Evolutionary conservation across 2,888 invertebrate species (phyloP), one percentile per base, ranked within the genome.

Genomic region (Ommatoiulus sabulosus): DNA sequence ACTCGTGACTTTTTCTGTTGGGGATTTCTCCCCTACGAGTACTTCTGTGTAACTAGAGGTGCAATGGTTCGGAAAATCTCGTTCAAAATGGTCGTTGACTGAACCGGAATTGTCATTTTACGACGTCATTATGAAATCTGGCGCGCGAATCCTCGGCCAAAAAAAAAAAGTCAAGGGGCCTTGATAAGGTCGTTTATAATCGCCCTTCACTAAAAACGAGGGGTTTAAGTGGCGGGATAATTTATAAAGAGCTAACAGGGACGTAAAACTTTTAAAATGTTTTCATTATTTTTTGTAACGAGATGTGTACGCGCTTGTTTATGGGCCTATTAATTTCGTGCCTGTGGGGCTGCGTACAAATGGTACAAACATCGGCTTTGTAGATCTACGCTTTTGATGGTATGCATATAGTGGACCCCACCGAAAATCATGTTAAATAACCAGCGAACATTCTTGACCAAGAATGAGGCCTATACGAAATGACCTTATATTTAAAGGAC

Each of bases 71-170:
- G 63, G 63, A 63, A 63, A 63, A 63, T 63, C 63, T 63, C 63
- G n/a, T 63, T 63, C 20, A 63, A 63, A 63, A 63, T 63, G n/a
- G n/a, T 63, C 63, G 20, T 63, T 20, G 63, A 63, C 20, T 63
- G 63, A 63, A 63, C 63, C 63, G n/a, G 20, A 63, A 63, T 63
- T 63, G 63, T 63, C 63, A 63, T 63, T 63, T 63, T 63, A 63
- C 63, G 63, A 63, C 63, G 63, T 63, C 63, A 63, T 63, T 63
- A 63, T 63, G 63, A 63, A 63, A 63, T 63, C 63, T 63, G 63
- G 63, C 63, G 63, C 63, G 20, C n/a, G 63, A 20, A n/a, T 63
- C 63, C 63, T 4, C 20, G 20, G 8, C 20, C 63, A 63, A n/a
- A 17, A 63, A 63, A 63, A 63, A 63, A 63, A 63, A 10, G 0